Base-by-base conservation (phyloP, 2,888 invertebrate species). In the Ectemnius continuus region DNA sequence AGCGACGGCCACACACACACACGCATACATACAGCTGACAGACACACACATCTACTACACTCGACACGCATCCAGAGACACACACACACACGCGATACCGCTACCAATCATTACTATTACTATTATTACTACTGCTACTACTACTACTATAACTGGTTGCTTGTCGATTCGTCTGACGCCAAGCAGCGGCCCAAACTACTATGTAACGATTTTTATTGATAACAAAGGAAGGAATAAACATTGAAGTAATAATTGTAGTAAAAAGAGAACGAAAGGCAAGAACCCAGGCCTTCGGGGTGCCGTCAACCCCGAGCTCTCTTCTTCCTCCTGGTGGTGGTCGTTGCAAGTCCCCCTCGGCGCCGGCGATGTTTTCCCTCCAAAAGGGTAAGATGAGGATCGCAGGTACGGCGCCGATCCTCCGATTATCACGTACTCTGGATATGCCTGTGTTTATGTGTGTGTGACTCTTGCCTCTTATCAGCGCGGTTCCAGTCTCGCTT, bases 121-220 rank as follows among this genome's bases (percentile, higher is more conserved):
- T 82, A 81, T 83, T 85, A 84, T 77, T 82, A 81, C 80, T 83
- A 79, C 75, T 79, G 83, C 81, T 81, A 79, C 81, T 85, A 85
- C 78, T 84, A 82, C 83, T 84, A 85, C 76, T 52, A 52, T 52
- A 16, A 52, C 52, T 83, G 85, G 79, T 80, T 84, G 87, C 84
- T 86, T 83, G 84, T 80, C 83, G 81, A 85, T 75, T 81, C 80
- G 82, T 83, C 80, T 80, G 79, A 75, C 71, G 84, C 73, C 82
- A 80, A 85, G 84, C 85, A 84, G 80, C 82, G 82, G 85, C 82
- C 79, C 81, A 84, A 88, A 87, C 81, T 87, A 88, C 85, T 88
- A 87, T 90, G 87, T 90, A 90, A 89, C 86, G 84, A 90, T 90
- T 90, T 90, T 88, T 89, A 89, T 89, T 86, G 86, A 89, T 88